Conservation (phyloP, 2,113 vertebrate genomes). For the Ifrita kowaldi region DNA sequence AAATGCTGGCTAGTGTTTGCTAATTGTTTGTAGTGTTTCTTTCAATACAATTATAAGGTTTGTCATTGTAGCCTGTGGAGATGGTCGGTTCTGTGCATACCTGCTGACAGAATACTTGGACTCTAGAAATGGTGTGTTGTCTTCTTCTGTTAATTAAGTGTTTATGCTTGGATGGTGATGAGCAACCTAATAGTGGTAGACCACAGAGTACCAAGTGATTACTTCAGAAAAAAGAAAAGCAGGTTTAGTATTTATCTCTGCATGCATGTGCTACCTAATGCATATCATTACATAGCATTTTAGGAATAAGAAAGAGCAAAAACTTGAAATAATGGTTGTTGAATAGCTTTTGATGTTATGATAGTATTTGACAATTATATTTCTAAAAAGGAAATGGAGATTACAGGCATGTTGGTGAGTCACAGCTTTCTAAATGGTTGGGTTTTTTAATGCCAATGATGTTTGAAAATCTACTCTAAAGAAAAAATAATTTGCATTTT, state of each 20-base stretch:
- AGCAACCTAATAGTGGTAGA: not conserved
- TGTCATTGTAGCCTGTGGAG: not conserved
- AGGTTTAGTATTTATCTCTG: not conserved
- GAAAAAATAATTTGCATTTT: not conserved
- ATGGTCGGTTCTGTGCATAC: not conserved
- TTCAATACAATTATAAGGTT: not conserved
- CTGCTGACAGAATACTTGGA: not conserved
- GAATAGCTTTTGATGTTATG: not conserved
- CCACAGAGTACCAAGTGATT: not conserved
- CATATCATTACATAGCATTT: not conserved
- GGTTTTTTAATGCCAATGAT: not conserved
- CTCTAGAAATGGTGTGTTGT: not conserved
- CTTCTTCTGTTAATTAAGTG: slow-evolving; percentile 3
- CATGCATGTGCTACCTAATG: not conserved
- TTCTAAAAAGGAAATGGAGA: not conserved
- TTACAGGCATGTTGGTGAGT: not conserved
- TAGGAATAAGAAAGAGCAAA: not conserved
- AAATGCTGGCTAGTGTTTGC: not conserved
- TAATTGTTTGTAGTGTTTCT: not conserved
- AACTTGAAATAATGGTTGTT: not conserved
- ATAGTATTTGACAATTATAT: not conserved
- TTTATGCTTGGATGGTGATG: not conserved
- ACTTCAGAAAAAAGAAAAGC: not conserved
- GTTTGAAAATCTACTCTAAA: not conserved
- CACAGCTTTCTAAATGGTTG: not conserved